Conservation (phyloP, 2,888 invertebrate species). For the Melanargia galathea region DNA sequence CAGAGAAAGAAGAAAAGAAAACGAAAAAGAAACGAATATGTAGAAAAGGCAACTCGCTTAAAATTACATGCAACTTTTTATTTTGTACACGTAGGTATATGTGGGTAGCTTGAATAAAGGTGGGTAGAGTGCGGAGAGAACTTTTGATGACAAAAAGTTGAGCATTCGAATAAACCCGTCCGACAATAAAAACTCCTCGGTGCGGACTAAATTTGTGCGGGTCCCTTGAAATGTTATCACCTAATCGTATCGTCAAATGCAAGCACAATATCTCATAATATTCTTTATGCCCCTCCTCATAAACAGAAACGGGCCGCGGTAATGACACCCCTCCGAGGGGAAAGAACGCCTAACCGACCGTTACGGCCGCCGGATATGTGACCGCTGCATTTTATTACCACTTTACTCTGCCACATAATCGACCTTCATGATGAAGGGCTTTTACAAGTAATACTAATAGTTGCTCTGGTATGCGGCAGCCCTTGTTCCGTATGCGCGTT, state of each 20-base stretch:
- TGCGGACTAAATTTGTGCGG: conserved; percentile 62
- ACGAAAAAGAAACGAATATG: too few relatives aligned
- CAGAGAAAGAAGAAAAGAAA: too few relatives aligned
- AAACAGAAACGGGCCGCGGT: conserved; percentile 79
- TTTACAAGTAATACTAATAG: conserved; percentile 61
- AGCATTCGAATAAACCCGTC: conserved; percentile 11
- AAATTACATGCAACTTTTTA: conserved; percentile 10
- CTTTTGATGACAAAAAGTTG: conserved; percentile 13
- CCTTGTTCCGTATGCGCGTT: conserved; percentile 39
- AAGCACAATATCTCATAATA: conserved; percentile 79
- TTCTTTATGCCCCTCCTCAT: conserved; percentile 79
- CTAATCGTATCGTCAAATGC: conserved; percentile 73
- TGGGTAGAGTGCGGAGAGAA: neutral
- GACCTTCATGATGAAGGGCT: conserved; percentile 79
- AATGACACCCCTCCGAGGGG: conserved; percentile 75
- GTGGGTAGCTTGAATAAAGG: neutral
- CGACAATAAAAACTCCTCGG: conserved; percentile 58
- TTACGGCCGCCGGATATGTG: conserved; percentile 79
- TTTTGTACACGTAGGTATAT: neutral
- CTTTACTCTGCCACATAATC: conserved; percentile 81
- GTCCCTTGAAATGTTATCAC: conserved; percentile 72
- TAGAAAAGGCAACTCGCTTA: too few relatives aligned
- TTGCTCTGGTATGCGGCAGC: conserved; percentile 53
- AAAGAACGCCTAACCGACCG: conserved; percentile 74
- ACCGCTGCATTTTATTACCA: conserved; percentile 83